Evolutionary conservation across 2,888 invertebrate genomes (phyloP), one percentile per base, ranked within the genome.

Genomic region (Axea sp.): DNA sequence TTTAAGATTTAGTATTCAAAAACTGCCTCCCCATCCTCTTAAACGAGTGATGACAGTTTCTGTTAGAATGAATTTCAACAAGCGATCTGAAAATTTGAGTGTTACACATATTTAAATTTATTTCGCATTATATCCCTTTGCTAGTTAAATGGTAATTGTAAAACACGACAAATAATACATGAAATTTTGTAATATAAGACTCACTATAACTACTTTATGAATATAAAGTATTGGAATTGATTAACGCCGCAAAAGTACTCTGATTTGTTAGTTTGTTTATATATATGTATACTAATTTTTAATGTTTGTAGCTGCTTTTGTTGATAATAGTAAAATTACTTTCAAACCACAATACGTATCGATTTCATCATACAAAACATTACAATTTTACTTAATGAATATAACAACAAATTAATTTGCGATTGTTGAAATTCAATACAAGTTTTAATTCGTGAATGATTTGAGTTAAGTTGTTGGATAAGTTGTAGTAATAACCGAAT

Each of bases 401-500:
- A n/a, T n/a, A n/a, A n/a, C n/a, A n/a, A n/a, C n/a, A n/a, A n/a
- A n/a, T n/a, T n/a, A n/a, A n/a, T n/a, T 35, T 14, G 12, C 3
- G 19, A 26, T 7, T 14, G 6, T 14, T n/a, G 2, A 62, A 49
- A 49, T 51, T 39, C 1, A 49, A 51, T 15, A 30, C 53, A 17
- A 22, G 14, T 45, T 4, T 45, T 5, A 15, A 47, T 28, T 37
- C 8, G 26, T 11, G n/a, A n/a, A 37, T 26, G 19, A 53, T 55
- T 47, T 28, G 22, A 24, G 19, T 65, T 73, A 33, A 45, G 39
- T 53, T 53, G 37, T 69, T 60, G 59, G 6, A 49, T 72, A 64
- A 72, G 72, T 57, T 51, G 43, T 72, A 72, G 49, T 1, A 24
- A 30, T 67, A 64, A 51, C 17, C 19, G 39, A 67, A 2, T 65